Evolutionary conservation across 1,140 invertebrate genomes (phyloP), one percentile per base, ranked within the genome.

Genomic region (Paramacrobiotus metropolitanus): DNA sequence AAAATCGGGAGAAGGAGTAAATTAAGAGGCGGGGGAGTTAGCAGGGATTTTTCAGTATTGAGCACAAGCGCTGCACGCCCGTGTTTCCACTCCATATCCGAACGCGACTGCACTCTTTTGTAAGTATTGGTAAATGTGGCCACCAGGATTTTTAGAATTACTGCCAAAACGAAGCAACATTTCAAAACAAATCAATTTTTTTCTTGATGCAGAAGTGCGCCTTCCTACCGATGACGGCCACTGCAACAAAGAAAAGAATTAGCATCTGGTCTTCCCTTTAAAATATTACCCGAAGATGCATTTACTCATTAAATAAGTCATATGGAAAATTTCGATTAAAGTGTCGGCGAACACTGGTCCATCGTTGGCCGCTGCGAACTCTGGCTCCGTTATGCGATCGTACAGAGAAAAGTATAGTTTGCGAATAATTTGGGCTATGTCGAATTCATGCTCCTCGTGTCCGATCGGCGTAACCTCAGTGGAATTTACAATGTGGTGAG

Each of bases 31-130:
- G 92, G 88, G 0, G 94, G 94, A 1, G 94, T 93, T 2, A 90
- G 89, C 44, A 87, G 90, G 2, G 92, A 95, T 69, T 93, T 82
- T 75, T 95, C 93, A 92, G 98, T 98, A 70, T 94, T 93, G 65
- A 92, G 79, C 69, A 99, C 95, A 66, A 99, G 78, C 76, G 98
- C 98, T 45, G 93, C 95, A 67, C 97, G 75, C 30, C 93, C 94
- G 71, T 94, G 98, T 75, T 99, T 99, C 94, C 94, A 99, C 75
- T 99, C 94, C 67, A 93, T 95, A 74, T 99, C 94, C n/a, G 92
- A 97, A 80, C 98, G 93, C 45, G 92, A 89, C 79, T 95, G 73
- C 9, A 40, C 34, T n/a, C 34, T 40, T 40, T 40, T 40, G 34
- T 40, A 40, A 9, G 34, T 40, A n/a, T 40, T n/a, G 9, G 34